Base-by-base conservation (phyloP, 2,888 invertebrate species). In the Exocentrus adspersus region DNA sequence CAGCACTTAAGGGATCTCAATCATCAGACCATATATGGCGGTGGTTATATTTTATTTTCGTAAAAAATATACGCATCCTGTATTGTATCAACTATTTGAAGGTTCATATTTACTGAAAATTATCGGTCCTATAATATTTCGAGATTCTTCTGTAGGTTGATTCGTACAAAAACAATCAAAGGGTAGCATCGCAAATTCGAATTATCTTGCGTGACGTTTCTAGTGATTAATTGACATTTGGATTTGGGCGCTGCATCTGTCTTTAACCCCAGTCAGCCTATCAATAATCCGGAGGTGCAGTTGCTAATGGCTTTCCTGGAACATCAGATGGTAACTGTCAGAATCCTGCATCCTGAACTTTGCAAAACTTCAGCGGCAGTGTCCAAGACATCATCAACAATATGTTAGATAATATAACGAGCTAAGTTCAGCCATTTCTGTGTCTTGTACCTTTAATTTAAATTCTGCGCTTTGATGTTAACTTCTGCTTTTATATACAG, bases 161-260 rank as follows among this genome's bases (percentile, higher is more conserved):
- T n/a, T n/a, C n/a, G n/a, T n/a, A n/a, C n/a, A n/a, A n/a, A n/a
- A n/a, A n/a, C n/a, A n/a, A n/a, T n/a, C n/a, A n/a, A n/a, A n/a
- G n/a, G 24, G 7, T 24, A 24, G 24, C 24, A 24, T 24, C 24
- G n/a, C n/a, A n/a, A n/a, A n/a, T n/a, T n/a, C n/a, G n/a, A n/a
- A n/a, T n/a, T n/a, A n/a, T 37, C 37, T 14, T 37, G 37, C 37
- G 14, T 37, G 6, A 14, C 37, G 12, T 37, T 37, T 12, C 14
- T 37, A 37, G 37, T 37, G 37, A 37, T 37, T 37, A 37, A 37
- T 37, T 12, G 37, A 37, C 37, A 37, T 37, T n/a, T 37, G 37
- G 37, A 37, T 37, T 5, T 14, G 24, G 7, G 37, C 37, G 37
- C 30, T 30, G 1, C 10, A 37, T 37, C 37, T 37, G 12, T 14